phyloP scores from a whole-genome alignment of 2,888 invertebrate genomes.

The Pristionchus japonicus region DNA sequence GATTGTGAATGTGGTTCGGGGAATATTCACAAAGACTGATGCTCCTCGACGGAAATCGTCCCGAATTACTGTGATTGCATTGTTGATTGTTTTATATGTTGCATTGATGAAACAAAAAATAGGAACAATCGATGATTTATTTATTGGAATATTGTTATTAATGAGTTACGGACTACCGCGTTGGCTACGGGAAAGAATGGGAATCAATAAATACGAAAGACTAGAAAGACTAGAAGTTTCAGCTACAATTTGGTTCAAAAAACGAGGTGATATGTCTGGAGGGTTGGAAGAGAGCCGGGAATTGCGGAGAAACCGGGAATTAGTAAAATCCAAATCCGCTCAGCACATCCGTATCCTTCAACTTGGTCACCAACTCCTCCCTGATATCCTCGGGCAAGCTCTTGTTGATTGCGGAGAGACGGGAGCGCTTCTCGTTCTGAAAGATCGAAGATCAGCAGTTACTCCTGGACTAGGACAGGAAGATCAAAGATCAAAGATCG shows the following conservation, averaged over 20 bases:
- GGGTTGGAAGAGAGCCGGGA: not conserved
- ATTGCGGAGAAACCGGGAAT: not conserved
- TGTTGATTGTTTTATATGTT: not conserved
- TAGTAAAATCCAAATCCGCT: slow-evolving; percentile 30
- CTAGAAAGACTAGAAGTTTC: not conserved
- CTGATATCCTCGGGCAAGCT: slow-evolving; percentile 21
- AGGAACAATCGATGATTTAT: not conserved
- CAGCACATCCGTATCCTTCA: slow-evolving; percentile 21
- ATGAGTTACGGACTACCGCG: not conserved
- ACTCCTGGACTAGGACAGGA: too few species aligned
- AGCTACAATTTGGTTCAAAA: too few species aligned
- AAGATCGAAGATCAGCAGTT: not conserved
- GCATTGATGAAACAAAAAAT: too few species aligned
- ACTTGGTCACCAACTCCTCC: slow-evolving; percentile 1
- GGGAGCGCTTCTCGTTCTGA: slow-evolving; percentile 39
- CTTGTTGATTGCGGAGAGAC: slow-evolving; percentile 1
- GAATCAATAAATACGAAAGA: too few species aligned
- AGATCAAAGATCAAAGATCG: slow-evolving; percentile 24
- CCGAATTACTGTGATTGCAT: too few species aligned
- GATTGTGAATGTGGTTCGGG: not conserved
- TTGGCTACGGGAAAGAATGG: not conserved
- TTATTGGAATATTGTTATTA: not conserved
- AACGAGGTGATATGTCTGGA: not conserved
- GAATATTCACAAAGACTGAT: too few species aligned
- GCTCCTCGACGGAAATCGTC: too few species aligned